Conservation (phyloP, 2,888 invertebrate species). For the Isotomurus palustris region DNA sequence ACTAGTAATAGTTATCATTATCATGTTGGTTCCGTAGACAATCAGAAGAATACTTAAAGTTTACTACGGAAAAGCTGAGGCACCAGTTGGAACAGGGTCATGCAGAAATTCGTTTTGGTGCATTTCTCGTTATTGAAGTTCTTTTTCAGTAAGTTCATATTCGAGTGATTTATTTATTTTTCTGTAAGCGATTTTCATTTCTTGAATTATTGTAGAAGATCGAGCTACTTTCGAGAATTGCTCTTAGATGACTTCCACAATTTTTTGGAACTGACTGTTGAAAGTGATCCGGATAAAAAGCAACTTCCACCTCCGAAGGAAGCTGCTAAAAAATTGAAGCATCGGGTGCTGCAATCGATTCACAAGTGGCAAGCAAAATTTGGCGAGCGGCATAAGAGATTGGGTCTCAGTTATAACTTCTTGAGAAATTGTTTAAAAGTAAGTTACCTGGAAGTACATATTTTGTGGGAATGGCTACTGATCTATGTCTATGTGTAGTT, state of each 20-base stretch:
- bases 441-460: background rate
- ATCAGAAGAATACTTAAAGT: slow-evolving; percentile 52
- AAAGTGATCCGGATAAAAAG: slow-evolving; percentile 50
- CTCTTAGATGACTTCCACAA: slow-evolving; percentile 53
- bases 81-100: slow-evolving; percentile 54
- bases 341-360: slow-evolving; percentile 51
- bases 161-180: background rate
- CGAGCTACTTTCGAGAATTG: slow-evolving; percentile 54
- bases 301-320: slow-evolving; percentile 55
- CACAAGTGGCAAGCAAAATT: slow-evolving; percentile 55
- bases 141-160: slow-evolving; percentile 51
- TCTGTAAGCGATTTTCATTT: no score
- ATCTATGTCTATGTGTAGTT: no score
- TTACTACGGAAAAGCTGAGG: slow-evolving; percentile 51
- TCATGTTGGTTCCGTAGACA: slow-evolving; percentile 46
- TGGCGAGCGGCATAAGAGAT: slow-evolving; percentile 52
- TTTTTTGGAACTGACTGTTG: slow-evolving; percentile 53
- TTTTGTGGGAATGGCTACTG: no score
- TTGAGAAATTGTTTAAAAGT: slow-evolving; percentile 45
- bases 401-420: slow-evolving; percentile 52
- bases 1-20: slow-evolving; percentile 3
- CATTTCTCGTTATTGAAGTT: slow-evolving; percentile 55
- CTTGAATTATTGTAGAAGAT: slow-evolving; percentile 48
- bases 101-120: slow-evolving; percentile 55
- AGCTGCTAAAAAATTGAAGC: slow-evolving; percentile 53